Conservation (phyloP, 2,113 vertebrate genomes). For the Oncorhynchus gorbuscha region DNA sequence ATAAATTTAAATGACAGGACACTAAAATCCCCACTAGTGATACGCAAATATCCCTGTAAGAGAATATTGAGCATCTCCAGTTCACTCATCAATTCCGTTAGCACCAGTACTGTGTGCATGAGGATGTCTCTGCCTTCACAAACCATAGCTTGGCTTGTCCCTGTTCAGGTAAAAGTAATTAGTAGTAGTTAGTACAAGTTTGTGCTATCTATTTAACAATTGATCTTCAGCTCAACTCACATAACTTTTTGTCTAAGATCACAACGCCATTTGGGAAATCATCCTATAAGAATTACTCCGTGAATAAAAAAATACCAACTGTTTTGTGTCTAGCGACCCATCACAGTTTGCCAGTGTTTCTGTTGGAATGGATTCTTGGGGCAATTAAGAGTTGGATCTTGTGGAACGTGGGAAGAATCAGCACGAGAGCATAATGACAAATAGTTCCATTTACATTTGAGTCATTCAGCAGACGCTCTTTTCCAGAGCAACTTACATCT, state of each 20-base stretch:
- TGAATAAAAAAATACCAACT: constrained; percentile 12
- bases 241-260: constrained; percentile 9
- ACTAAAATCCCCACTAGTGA: constrained; percentile 22
- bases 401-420: constrained; percentile 53
- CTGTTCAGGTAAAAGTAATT: not conserved
- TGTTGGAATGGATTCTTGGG: constrained; percentile 40
- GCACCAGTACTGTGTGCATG: not conserved
- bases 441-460: constrained; percentile 3
- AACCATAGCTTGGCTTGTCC: not conserved
- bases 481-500: too few relatives aligned
- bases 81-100: not conserved
- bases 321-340: not conserved
- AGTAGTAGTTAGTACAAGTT: not conserved
- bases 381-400: constrained; percentile 41
- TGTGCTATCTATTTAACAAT: not conserved
- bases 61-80: constrained; percentile 4
- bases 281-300: constrained; percentile 24
- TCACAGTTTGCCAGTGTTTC: constrained; percentile 4
- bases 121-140: not conserved
- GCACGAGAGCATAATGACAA: constrained; percentile 50
- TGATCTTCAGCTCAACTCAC: not conserved
- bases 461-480: too few relatives aligned
- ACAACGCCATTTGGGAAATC: constrained; percentile 33
- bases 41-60: constrained; percentile 23
- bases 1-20: constrained; percentile 57